Percentiles rank a stretch among this genome's conserved stretches.
These are phyloP conservation scores for Mesitornis unicolor DNA, from an alignment of 2,113 vertebrate genomes.

Conservation along the genomic window DNA sequence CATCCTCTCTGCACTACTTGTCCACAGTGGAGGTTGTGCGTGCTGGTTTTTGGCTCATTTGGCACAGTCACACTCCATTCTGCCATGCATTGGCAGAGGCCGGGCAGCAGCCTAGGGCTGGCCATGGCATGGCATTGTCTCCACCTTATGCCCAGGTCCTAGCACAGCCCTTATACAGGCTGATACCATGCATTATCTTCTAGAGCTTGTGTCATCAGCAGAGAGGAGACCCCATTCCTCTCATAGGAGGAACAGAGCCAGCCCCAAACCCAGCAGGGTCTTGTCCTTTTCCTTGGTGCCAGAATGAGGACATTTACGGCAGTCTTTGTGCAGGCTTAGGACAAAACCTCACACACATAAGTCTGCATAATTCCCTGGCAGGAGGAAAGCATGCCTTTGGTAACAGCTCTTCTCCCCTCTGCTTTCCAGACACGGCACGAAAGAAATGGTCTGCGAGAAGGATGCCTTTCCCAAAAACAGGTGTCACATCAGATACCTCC, in stretches of 20 bases:
- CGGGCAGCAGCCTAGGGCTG: background rate
- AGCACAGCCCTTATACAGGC: background rate
- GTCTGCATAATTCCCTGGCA: background rate
- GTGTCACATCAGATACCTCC: constrained; percentile 89
- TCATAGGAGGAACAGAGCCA: background rate
- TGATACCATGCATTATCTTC: accelerated
- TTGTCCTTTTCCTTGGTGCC: background rate
- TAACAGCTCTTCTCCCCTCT: background rate
- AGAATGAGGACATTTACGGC: accelerated
- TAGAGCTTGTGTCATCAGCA: background rate
- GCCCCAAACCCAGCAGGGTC: accelerated
- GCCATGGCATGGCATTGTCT: background rate
- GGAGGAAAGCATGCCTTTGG: background rate
- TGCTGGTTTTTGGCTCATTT: accelerated
- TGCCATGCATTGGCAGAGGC: accelerated
- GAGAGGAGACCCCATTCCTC: background rate
- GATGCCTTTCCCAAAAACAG: constrained; percentile 90
- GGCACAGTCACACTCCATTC: background rate
- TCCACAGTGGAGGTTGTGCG: background rate
- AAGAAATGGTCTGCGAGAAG: constrained; percentile 85
- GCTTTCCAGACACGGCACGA: constrained; percentile 83
- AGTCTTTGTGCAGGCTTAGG: background rate
- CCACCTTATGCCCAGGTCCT: background rate
- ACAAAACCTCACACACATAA: background rate
- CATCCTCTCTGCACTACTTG: background rate